Percentiles rank a stretch among this genome's conserved stretches.
These are phyloP conservation scores for Caerostris darwini DNA, from an alignment of 1,140 invertebrate genomes.

Conservation along the genomic window DNA sequence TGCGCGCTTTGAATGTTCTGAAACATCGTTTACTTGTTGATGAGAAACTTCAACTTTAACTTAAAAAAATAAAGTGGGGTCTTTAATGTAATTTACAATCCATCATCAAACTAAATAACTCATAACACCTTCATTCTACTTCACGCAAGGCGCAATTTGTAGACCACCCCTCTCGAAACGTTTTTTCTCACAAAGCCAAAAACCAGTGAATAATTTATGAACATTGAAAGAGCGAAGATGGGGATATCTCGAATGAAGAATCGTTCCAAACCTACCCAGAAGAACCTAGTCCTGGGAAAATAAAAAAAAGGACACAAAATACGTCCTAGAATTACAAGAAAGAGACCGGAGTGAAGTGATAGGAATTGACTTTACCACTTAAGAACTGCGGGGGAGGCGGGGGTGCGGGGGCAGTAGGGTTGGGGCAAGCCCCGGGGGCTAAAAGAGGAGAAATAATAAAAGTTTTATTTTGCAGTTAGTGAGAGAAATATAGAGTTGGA, in stretches of 20 bases:
- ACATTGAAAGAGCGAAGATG: constrained; percentile 60
- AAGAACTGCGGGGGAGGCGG: constrained; percentile 13
- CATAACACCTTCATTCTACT: too few relatives aligned
- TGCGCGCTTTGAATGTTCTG: too few relatives aligned
- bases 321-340: constrained; percentile 45
- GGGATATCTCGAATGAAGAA: constrained; percentile 36
- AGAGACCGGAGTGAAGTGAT: constrained; percentile 13
- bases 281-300: neutral
- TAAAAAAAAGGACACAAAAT: constrained; percentile 12
- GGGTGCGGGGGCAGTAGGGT: neutral
- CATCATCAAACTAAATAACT: too few relatives aligned
- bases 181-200: neutral
- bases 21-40: too few relatives aligned
- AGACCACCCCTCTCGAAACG: too few relatives aligned
- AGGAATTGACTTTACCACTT: constrained; percentile 72
- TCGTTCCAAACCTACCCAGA: neutral
- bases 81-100: too few relatives aligned
- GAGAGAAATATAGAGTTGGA: constrained; percentile 48
- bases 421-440: neutral
- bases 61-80: too few relatives aligned
- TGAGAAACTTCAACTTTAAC: too few relatives aligned
- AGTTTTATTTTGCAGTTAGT: constrained; percentile 62
- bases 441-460: constrained; percentile 31
- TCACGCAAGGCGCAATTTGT: too few relatives aligned
- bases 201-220: constrained; percentile 66